Evolutionary conservation across 2,888 invertebrate genomes (phyloP), one percentile per base, ranked within the genome.

Genomic region (Drosophila paracracens): DNA sequence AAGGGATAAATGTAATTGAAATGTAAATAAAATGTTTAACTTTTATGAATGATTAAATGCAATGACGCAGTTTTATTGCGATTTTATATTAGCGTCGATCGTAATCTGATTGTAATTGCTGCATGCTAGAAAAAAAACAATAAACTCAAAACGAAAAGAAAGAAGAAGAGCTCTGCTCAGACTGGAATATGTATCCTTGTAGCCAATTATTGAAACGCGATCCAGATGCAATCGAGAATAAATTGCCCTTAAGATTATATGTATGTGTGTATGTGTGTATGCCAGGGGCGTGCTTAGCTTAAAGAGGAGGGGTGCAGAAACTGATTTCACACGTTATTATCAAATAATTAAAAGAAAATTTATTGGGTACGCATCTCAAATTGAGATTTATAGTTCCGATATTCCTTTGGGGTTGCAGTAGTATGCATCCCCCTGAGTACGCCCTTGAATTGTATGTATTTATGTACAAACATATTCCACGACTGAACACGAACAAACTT

Each of bases 101-200:
- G 31, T 84, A 84, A 83, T 87, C 85, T 79, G 83, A 82, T 87
- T 83, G 88, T 83, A 83, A 83, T 87, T 87, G 83, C 73, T 60
- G 80, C 82, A 70, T 79, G 79, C 82, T 80, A 80, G 85, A 79
- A 69, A 53, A 52, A 63, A 77, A 64, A 46, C 43, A 43, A 33
- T 33, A 33, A 33, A 31, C 62, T 68, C 46, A 54, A 70, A 82
- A 84, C 79, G 82, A 82, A 79, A 77, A 71, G 29, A 61, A 66
- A 58, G 7, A 48, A 64, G 40, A 10, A 52, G 25, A 62, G 33
- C 48, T 64, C 48, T 65, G 43, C 36, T 53, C 54, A 48, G 73
- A 54, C 64, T 72, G 52, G 62, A 57, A 21, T 67, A 70, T 61
- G 82, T 61, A 74, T 72, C 64, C 72, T 67, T 57, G 64, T 50